A percentile compares a stretch with the other conserved stretches of the same genome.
These are phyloP conservation scores for Falcunculus frontatus DNA, from an alignment of 2,113 vertebrate genomes.

Conservation along the genomic window DNA sequence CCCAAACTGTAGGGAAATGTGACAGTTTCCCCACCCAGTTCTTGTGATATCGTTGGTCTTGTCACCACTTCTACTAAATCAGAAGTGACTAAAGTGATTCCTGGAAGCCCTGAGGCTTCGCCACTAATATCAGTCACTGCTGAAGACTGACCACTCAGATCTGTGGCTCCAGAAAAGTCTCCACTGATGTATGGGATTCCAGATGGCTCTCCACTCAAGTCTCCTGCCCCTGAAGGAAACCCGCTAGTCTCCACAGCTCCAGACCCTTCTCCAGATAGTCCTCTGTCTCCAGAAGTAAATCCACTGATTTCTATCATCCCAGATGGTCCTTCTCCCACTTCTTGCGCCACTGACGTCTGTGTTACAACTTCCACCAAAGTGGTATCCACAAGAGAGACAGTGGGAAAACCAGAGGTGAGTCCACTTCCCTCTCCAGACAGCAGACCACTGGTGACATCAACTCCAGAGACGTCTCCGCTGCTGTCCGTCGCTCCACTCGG, in stretches of 20 bases:
- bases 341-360: slow-evolving; percentile 71
- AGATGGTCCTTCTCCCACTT: slow-evolving; percentile 78
- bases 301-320: slow-evolving; percentile 75
- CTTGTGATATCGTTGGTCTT: slow-evolving; percentile 63
- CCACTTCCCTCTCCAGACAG: slow-evolving; percentile 76
- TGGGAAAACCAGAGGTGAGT: slow-evolving; percentile 70
- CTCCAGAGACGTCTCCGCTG: slow-evolving; percentile 72
- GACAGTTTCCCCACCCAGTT: slow-evolving; percentile 71
- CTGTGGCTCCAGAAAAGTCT: slow-evolving; percentile 60
- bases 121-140: slow-evolving; percentile 56
- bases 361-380: slow-evolving; percentile 74
- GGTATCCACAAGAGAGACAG: slow-evolving; percentile 75
- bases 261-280: slow-evolving; percentile 61
- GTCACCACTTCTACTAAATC: slow-evolving; percentile 72
- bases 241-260: slow-evolving; percentile 62
- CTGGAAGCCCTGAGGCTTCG: slow-evolving; percentile 69
- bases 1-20: slow-evolving; percentile 58
- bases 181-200: slow-evolving; percentile 64
- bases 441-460: slow-evolving; percentile 52
- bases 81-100: slow-evolving; percentile 71
- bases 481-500: slow-evolving; percentile 65
- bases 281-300: slow-evolving; percentile 65
- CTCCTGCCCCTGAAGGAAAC: slow-evolving; percentile 60
- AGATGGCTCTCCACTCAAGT: slow-evolving; percentile 68
- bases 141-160: slow-evolving; percentile 62